Conservation (phyloP, 2,113 vertebrate genomes). For the Semicossyphus pulcher region DNA sequence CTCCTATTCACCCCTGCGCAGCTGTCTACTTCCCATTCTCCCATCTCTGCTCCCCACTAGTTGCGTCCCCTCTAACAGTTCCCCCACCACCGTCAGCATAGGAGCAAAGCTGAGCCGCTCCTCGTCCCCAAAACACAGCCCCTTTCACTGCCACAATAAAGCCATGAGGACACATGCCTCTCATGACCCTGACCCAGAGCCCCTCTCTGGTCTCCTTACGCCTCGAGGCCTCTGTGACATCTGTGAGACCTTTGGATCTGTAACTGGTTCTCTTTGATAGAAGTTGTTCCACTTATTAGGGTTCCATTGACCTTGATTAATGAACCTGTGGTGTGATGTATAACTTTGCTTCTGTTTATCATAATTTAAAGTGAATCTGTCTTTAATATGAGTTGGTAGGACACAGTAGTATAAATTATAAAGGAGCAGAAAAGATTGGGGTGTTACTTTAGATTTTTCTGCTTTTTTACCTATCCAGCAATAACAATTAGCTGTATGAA, state of each 20-base stretch:
- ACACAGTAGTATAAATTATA: no score
- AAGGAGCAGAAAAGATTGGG: no score
- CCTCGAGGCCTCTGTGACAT: constrained; percentile 68
- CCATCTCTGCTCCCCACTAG: constrained; percentile 53
- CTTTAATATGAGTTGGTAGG: no score
- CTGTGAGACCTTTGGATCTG: constrained; percentile 64
- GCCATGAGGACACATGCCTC: constrained; percentile 69
- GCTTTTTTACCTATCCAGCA: no score
- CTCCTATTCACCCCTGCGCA: constrained; percentile 83
- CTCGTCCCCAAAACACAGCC: constrained; percentile 65
- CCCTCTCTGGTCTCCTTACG: constrained; percentile 43
- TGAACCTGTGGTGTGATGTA: constrained; percentile 66
- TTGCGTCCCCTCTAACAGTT: constrained; percentile 34
- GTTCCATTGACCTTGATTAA: constrained; percentile 46
- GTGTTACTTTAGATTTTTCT: no score
- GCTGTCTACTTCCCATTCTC: constrained; percentile 78
- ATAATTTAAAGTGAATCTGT: no score
- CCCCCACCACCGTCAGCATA: constrained; percentile 13
- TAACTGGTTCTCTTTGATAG: constrained; percentile 75
- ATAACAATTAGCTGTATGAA: no score
- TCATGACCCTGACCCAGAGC: constrained; percentile 75
- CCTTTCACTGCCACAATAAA: constrained; percentile 75
- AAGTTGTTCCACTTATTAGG: constrained; percentile 65
- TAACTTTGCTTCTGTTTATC: not conserved
- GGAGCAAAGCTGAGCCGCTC: constrained; percentile 26